A percentile compares a stretch with the other conserved stretches of the same genome.
phyloP scores from a whole-genome alignment of 2,113 vertebrate genomes.

The Mustelus asterias region DNA sequence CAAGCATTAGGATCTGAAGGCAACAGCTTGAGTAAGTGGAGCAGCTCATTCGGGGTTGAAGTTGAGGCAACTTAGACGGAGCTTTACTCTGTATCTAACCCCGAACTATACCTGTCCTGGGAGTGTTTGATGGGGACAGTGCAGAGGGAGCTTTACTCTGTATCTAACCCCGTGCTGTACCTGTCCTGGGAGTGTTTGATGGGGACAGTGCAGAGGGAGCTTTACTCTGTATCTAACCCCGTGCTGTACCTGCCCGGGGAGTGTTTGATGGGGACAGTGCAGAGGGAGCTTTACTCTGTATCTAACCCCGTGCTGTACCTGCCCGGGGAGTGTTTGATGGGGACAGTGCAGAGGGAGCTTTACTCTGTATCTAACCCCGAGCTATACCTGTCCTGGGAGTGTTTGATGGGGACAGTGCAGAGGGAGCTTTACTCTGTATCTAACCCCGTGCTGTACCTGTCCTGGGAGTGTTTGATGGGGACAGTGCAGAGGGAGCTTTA shows the following conservation, averaged over 20 bases:
- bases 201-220: too few species aligned
- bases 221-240: too few species aligned
- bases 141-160: neutral
- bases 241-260: too few species aligned
- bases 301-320: too few species aligned
- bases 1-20: neutral
- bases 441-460: neutral
- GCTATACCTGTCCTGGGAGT: too few species aligned
- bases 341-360: neutral
- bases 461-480: neutral
- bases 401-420: neutral
- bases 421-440: neutral
- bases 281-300: neutral
- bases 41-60: neutral
- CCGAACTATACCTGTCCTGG: too few species aligned
- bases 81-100: neutral
- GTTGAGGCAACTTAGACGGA: neutral
- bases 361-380: neutral
- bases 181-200: too few species aligned
- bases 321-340: too few species aligned
- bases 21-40: neutral
- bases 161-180: too few species aligned
- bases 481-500: neutral
- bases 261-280: too few species aligned
- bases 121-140: neutral